Percentiles rank a stretch among this genome's conserved stretches.
These are phyloP conservation scores for Stegophylla sp. DNA, from an alignment of 2,888 invertebrate genomes.

Conservation along the genomic window DNA sequence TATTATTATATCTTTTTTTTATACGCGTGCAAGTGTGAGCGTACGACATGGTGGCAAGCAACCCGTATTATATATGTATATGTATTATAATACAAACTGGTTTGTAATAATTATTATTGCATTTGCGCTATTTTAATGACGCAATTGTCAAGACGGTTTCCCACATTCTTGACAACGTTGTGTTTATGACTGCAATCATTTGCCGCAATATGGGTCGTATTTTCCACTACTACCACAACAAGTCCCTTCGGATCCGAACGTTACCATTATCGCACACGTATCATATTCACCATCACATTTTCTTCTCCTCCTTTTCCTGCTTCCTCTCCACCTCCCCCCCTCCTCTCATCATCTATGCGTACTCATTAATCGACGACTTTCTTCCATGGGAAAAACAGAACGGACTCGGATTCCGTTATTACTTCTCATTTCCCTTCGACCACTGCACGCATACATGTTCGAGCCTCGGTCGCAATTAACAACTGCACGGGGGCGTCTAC, in stretches of 20 bases:
- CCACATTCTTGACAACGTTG: conserved; percentile 27
- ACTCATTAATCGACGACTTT: conserved; percentile 39
- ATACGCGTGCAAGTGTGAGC: background rate
- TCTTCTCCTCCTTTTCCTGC: background rate
- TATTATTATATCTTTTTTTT: background rate
- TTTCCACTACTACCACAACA: background rate
- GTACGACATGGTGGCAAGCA: background rate
- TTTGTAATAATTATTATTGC: conserved; percentile 35
- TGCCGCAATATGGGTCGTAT: background rate
- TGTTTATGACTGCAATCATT: background rate
- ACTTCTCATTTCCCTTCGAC: conserved; percentile 46
- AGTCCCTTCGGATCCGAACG: background rate
- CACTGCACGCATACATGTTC: conserved; percentile 7
- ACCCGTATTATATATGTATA: background rate
- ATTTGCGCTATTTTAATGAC: conserved; percentile 48
- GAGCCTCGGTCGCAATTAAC: conserved; percentile 45
- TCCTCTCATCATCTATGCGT: background rate
- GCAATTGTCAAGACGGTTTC: conserved; percentile 41
- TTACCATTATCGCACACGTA: background rate
- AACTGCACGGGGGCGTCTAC: conserved; percentile 35
- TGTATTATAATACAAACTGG: conserved; percentile 27
- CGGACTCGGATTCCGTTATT: conserved; percentile 38
- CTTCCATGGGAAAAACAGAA: conserved; percentile 52
- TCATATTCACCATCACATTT: background rate
- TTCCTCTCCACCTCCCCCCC: background rate